Base-by-base conservation (phyloP, 23 tunicate species). In the Clavelina lepadiformis region DNA sequence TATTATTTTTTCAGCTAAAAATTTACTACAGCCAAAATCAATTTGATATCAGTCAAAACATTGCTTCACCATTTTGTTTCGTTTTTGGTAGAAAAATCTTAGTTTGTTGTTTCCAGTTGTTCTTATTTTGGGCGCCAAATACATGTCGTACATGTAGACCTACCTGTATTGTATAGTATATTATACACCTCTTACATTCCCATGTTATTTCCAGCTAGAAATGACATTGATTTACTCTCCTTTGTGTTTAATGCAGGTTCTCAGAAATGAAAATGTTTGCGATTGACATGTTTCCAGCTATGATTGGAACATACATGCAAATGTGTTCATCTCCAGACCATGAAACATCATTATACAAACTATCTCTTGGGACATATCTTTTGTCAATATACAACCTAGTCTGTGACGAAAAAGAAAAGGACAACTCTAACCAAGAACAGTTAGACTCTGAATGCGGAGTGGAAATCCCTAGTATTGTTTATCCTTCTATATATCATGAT, bases 401-500 rank as follows among this genome's bases (percentile, higher is more conserved):
- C 1, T 78, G 84, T 33, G 76, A 15, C 25, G 81, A 66, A 35
- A 51, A 50, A 5, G 63, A 51, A 41, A 49, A 61, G 31, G 53
- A 41, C 0, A 25, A 31, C 20, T n/a, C 7, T 46, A 29, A 28
- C 0, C 51, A 68, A 28, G 46, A 19, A 13, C 35, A 22, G 27
- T 28, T 46, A 7, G 33, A 8, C 26, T 21, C 72, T 46, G 72
- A 33, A 15, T 20, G 46, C 34, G 83, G 74, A 33, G 41, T 77
- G 19, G 80, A 77, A 58, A 77, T 86, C 25, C 95, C 95, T 58
- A 59, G 72, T 18, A 57, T 78, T 28, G 65, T 53, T 5, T 23
- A 49, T 31, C 69, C 85, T 0, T 76, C 83, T 0, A 66, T 86
- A 23, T 86, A 78, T 38, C 95, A 86, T 54, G 95, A 86, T 41